Evolutionary conservation across 2,113 vertebrate species (phyloP).

Genomic region (Sphyrna mokarran): DNA sequence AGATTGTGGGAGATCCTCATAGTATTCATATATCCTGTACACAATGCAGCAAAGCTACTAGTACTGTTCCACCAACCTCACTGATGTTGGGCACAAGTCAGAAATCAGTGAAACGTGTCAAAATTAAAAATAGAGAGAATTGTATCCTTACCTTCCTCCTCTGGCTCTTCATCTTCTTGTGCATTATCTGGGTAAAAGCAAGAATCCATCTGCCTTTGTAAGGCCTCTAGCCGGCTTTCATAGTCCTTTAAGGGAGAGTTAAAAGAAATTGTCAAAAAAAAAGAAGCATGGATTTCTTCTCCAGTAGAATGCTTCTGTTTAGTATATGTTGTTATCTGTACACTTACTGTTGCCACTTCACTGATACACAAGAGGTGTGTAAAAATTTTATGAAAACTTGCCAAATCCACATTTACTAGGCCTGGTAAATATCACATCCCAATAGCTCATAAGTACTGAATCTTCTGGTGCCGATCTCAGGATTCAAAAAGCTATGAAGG

Average conservation of each 20-base stretch:
- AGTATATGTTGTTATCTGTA: neutral
- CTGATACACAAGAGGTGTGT: neutral
- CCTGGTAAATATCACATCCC: neutral
- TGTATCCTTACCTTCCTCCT: slow-evolving; percentile 76
- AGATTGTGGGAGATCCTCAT: neutral
- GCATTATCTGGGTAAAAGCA: slow-evolving; percentile 72
- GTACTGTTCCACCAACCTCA: neutral
- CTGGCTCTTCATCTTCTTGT: slow-evolving; percentile 87
- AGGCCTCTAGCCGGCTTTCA: slow-evolving; percentile 87
- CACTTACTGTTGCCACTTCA: neutral
- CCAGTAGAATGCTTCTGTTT: neutral
- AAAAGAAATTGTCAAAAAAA: neutral
- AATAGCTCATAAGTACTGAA: neutral
- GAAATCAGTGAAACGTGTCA: neutral
- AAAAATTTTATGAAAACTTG: neutral
- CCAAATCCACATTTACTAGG: neutral
- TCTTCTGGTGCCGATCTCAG: neutral
- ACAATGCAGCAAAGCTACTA: neutral
- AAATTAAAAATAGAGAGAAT: neutral
- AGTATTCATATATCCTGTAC: neutral
- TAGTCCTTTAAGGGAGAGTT: slow-evolving; percentile 69
- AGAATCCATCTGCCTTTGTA: slow-evolving; percentile 93
- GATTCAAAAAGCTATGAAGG: neutral
- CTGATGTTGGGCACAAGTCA: no score
- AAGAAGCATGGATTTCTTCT: neutral